Base-by-base conservation (phyloP, 2,888 invertebrate species). In the Hirtodrosophila histrioides region DNA sequence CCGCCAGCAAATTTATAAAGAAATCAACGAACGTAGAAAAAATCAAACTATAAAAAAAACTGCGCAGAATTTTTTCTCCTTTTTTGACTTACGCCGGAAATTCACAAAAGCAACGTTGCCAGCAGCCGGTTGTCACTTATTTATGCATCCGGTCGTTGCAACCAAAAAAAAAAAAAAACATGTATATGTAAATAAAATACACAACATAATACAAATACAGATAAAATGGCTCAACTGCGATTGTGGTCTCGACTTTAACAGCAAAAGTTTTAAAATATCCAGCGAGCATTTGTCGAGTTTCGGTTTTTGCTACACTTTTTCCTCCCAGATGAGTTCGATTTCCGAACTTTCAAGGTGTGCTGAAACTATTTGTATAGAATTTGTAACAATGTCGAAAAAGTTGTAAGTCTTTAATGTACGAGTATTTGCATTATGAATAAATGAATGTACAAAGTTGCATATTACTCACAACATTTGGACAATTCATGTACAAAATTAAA, bases 81-180 rank as follows among this genome's bases (percentile, higher is more conserved):
- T 54, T 62, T 61, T 67, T 48, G 33, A 46, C 61, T 65, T 37
- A 60, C 76, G 66, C 76, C 88, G 83, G 83, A 83, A 86, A 83
- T 60, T 63, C 41, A 67, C 58, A 50, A 69, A 72, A 69, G 44
- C 71, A 35, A 54, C 51, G 31, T 60, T 66, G 57, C 65, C 73
- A 74, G 50, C 79, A 66, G 62, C 64, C 74, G 73, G 72, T 67
- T 82, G 86, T 86, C 80, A 86, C 80, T 79, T 84, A 86, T 88
- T 88, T 88, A 83, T 84, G 75, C 86, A 88, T 85, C 84, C 84
- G 88, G 86, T 68, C 35, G 64, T 58, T 78, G 58, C 64, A 71
- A 62, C 33, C 49, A 44, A 62, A 63, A 63, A 68, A 53, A 64
- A 56, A 24, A 60, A 51, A 62, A 17, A 11, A 43, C 12, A 57